A percentile compares a stretch with the other conserved stretches of the same genome.
Evolutionary conservation across 1,140 invertebrate species (phyloP).

Genomic region (Platorchestia sp.): DNA sequence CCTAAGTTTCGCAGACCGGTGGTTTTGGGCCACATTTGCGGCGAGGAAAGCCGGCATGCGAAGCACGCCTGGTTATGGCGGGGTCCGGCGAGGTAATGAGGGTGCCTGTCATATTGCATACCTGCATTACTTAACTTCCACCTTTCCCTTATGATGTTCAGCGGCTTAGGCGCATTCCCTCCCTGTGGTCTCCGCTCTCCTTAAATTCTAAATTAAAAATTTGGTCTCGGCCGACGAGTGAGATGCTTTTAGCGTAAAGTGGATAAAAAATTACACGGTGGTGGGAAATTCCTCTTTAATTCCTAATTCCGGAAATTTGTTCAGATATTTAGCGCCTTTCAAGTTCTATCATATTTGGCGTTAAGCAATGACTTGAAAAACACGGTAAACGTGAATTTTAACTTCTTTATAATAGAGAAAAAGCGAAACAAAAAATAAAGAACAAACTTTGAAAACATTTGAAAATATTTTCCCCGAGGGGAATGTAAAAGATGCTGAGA

Average conservation of each 20-base stretch:
- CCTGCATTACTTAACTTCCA: background rate
- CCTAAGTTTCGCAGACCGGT: background rate
- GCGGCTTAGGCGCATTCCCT: background rate
- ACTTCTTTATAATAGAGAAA: too few species aligned
- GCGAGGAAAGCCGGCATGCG: background rate
- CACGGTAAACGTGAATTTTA: too few species aligned
- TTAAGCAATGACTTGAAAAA: too few species aligned
- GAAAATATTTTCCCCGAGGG: too few species aligned
- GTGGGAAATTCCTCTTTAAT: too few species aligned
- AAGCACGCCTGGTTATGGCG: background rate
- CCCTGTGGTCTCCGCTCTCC: background rate
- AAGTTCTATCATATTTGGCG: too few species aligned
- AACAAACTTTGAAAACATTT: too few species aligned
- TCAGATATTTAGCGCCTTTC: too few species aligned
- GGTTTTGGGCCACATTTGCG: background rate
- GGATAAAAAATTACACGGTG: too few species aligned
- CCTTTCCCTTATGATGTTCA: background rate
- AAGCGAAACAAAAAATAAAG: too few species aligned
- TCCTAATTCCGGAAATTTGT: too few species aligned
- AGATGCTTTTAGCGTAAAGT: background rate
- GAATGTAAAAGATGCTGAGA: too few species aligned
- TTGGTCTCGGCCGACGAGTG: background rate
- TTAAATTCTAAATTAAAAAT: background rate
- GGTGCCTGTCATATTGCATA: background rate
- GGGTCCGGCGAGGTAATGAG: background rate